phyloP scores from a whole-genome alignment of 2,888 invertebrate species.

The Dendrolimus houi region DNA sequence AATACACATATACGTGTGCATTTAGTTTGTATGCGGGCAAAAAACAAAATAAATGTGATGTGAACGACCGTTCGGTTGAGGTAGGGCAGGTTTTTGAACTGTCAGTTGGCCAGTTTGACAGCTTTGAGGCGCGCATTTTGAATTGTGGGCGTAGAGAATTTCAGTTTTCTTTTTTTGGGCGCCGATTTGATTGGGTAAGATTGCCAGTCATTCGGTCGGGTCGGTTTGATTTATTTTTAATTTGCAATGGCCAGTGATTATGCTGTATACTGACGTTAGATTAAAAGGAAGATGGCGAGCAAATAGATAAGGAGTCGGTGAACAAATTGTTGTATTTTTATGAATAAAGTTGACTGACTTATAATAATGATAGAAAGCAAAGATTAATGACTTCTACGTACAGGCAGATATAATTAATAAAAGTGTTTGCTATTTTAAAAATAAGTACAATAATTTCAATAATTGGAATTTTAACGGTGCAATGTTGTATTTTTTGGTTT shows the following conservation, averaged over 20 bases:
- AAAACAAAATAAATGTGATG: conserved; percentile 66
- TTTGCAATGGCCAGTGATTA: neutral
- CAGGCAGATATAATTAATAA: too few species aligned
- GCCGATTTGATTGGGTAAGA: conserved; percentile 44
- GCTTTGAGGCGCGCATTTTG: conserved; percentile 69
- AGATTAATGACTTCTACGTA: too few species aligned
- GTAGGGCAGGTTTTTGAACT: conserved; percentile 52
- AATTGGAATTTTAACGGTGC: too few species aligned
- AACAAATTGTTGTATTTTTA: too few species aligned
- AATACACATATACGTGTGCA: conserved; percentile 45
- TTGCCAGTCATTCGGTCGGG: conserved; percentile 33
- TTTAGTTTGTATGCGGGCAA: conserved; percentile 66
- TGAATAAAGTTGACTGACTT: too few species aligned
- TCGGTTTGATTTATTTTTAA: conserved; percentile 15
- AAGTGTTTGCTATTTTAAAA: too few species aligned
- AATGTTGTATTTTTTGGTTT: too few species aligned
- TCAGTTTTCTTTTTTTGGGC: conserved; percentile 34
- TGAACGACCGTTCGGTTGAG: conserved; percentile 64
- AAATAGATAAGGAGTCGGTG: too few species aligned
- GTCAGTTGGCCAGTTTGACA: conserved; percentile 63
- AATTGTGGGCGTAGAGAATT: conserved; percentile 49
- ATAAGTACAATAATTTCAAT: too few species aligned
- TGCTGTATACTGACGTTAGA: too few species aligned
- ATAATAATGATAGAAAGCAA: too few species aligned
- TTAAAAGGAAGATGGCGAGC: too few species aligned